Conservation (phyloP, 2,888 invertebrate genomes). For the Drosophila macrospina region DNA sequence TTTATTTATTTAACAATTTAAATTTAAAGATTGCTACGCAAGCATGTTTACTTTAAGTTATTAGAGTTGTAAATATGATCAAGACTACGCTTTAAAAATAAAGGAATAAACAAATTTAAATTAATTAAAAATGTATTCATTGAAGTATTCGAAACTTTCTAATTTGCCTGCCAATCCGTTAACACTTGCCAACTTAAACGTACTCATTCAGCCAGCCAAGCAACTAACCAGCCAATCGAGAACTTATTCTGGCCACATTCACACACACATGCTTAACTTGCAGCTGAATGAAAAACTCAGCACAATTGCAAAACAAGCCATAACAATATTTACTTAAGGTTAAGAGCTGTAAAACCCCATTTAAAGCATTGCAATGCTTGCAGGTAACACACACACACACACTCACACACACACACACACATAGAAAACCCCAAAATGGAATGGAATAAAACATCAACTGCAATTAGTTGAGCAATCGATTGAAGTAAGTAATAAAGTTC, state of each 20-base stretch:
- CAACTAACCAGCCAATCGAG: neutral
- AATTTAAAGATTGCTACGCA: too few species aligned
- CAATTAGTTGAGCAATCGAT: slow-evolving; percentile 70
- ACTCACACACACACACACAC: too few species aligned
- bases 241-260: slow-evolving; percentile 8
- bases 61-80: too few species aligned
- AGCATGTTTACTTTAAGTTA: too few species aligned
- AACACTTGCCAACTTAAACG: neutral
- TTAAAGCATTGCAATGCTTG: slow-evolving; percentile 17
- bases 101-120: too few species aligned
- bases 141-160: neutral
- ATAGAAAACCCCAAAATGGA: slow-evolving; percentile 24
- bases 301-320: slow-evolving; percentile 6
- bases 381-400: neutral
- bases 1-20: too few species aligned
- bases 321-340: slow-evolving; percentile 34
- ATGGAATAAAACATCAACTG: slow-evolving; percentile 64
- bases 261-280: slow-evolving; percentile 23
- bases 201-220: neutral
- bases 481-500: slow-evolving; percentile 65
- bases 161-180: neutral
- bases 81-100: too few species aligned
- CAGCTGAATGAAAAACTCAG: slow-evolving; percentile 7
- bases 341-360: slow-evolving; percentile 28
- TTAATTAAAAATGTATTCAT: too few species aligned